These are phyloP conservation scores for Melieria picta DNA, from an alignment of 2,888 invertebrate genomes.

Conservation along the genomic window DNA sequence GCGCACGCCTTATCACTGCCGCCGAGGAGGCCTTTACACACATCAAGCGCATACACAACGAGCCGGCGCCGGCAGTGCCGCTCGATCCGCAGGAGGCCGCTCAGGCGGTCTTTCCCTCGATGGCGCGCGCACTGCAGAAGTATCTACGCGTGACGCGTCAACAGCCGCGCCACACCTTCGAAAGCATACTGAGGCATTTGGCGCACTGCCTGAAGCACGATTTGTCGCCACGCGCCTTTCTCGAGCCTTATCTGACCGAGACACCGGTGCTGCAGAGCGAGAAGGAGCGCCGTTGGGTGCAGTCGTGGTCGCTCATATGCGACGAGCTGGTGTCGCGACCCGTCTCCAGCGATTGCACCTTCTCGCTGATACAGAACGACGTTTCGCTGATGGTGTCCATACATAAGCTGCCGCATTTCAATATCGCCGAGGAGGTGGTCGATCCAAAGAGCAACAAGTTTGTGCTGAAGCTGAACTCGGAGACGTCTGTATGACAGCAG, in stretches of 20 bases:
- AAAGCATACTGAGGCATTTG: constrained; percentile 89
- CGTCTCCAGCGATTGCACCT: constrained; percentile 83
- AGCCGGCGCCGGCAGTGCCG: constrained; percentile 80
- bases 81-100: constrained; percentile 97
- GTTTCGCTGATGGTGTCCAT: constrained; percentile 90
- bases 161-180: constrained; percentile 95
- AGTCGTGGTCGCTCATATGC: constrained; percentile 96
- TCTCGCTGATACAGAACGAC: constrained; percentile 93
- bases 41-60: constrained; percentile 83
- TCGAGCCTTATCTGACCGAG: constrained; percentile 90
- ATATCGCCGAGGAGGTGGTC: constrained; percentile 93
- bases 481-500: constrained; percentile 90
- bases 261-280: constrained; percentile 88
- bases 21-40: constrained; percentile 99
- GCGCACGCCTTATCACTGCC: constrained; percentile 89
- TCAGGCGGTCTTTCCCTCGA: constrained; percentile 96
- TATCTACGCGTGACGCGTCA: constrained; percentile 94
- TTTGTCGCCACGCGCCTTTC: constrained; percentile 92
- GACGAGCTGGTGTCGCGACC: constrained; percentile 90
- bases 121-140: constrained; percentile 96
- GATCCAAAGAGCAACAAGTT: constrained; percentile 97
- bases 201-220: constrained; percentile 93
- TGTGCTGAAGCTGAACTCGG: constrained; percentile 91
- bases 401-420: constrained; percentile 89
- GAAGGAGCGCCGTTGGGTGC: constrained; percentile 82